phyloP scores from a whole-genome alignment of 37 sponge, comb jelly and placozoan genomes.

The Dysidea cf. avara region DNA sequence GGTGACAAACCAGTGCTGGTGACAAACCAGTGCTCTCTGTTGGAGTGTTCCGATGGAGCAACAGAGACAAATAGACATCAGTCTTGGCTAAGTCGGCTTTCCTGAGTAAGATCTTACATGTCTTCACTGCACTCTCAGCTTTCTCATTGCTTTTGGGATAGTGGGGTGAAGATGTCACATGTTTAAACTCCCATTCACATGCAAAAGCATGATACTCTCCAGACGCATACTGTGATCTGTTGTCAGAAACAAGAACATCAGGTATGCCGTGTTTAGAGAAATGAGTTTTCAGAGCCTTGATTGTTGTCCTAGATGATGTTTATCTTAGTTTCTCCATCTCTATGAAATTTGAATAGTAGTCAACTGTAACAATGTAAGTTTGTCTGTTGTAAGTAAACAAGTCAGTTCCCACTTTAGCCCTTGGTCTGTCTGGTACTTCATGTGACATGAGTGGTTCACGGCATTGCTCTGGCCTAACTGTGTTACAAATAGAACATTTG shows the following conservation, averaged over 20 bases:
- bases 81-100: neutral
- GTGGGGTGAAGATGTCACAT: neutral
- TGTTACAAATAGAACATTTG: neutral
- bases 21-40: constrained; percentile 1
- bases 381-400: neutral
- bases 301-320: neutral
- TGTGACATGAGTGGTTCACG: neutral
- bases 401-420: neutral
- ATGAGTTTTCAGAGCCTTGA: neutral
- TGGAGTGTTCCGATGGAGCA: neutral
- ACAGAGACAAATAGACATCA: neutral
- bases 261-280: constrained; percentile 14
- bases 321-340: neutral
- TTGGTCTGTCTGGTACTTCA: constrained; percentile 4
- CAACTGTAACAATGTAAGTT: constrained; percentile 2
- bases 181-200: constrained; percentile 9
- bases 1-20: constrained; percentile 46
- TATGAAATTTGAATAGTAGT: constrained; percentile 8
- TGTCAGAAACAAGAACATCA: neutral
- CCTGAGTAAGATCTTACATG: neutral
- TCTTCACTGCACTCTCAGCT: constrained; percentile 9
- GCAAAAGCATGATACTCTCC: neutral
- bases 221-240: constrained; percentile 5
- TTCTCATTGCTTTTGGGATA: constrained; percentile 13
- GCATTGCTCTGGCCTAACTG: neutral